Evolutionary conservation across 2,797 vertebrate genomes (phyloP), one percentile per base, ranked within the genome.

Genomic region (Onychomys arenicola): DNA sequence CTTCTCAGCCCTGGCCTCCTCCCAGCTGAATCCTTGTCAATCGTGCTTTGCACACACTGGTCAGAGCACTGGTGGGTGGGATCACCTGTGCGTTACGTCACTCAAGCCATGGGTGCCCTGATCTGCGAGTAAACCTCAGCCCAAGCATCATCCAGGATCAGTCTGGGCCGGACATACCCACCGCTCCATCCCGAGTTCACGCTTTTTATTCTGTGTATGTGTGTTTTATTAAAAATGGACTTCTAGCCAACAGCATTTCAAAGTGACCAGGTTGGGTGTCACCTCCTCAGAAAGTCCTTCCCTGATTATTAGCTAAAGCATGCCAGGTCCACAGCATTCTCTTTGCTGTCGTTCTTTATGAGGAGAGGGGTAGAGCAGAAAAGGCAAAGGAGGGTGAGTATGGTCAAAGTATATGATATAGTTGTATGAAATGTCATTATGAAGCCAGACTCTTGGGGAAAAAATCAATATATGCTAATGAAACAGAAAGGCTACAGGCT

Each of bases 381-480:
- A 46, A 34, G 17, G 29, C 17, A 34, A 75, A 13, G 86, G 2
- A 0, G 27, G 37, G 21, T 86, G 49, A 73, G 49, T 34, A 76
- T 61, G 71, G 37, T 43, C 37, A 61, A 88, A 46, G 71, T 34
- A 34, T 76, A 61, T 61, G 37, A 75, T 76, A 46, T 46, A 76
- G 29, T 32, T 76, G 73, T 23, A 61, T 46, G 37, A 76, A 89
- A 76, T 89, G 55, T 76, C 52, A n/a, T 76, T 76, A 89, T n/a
- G 71, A 61, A 61, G 71, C 37, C 71, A 59, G 55, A 61, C 37
- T 59, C 71, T 34, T 61, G 37, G 63, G 52, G 63, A 69, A 69
- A 89, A 59, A 61, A 89, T 59, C 86, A 89, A 89, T 89, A 89
- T 61, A 89, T 76, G 37, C 55, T 75, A 89, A 76, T 76, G 61